Conservation (phyloP, 2,113 vertebrate genomes). For the Eidolon helvum region DNA sequence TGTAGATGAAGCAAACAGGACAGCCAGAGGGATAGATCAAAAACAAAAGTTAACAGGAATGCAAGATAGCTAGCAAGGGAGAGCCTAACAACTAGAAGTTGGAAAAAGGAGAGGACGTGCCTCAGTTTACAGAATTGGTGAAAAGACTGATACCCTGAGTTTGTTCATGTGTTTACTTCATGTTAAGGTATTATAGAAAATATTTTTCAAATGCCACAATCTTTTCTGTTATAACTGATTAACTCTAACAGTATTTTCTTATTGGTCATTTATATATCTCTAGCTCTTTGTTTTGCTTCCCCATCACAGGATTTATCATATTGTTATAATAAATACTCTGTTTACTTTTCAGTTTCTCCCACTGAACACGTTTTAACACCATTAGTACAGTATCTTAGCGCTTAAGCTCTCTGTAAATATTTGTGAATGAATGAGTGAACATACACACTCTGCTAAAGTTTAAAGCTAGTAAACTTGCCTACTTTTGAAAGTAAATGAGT, state of each 20-base stretch:
- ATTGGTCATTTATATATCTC: background rate
- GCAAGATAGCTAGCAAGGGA: constrained; percentile 5
- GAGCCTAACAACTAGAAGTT: background rate
- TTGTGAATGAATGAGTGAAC: background rate
- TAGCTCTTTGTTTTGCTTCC: constrained; percentile 9
- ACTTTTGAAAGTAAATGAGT: constrained; percentile 24
- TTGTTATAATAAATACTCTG: constrained; percentile 41
- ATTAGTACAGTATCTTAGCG: background rate
- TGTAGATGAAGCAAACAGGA: background rate
- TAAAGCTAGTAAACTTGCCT: background rate
- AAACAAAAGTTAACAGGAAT: background rate
- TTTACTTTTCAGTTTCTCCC: constrained; percentile 33
- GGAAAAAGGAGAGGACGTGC: background rate
- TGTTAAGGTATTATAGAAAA: background rate
- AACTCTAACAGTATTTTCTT: background rate
- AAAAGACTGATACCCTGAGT: background rate
- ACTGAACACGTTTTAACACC: background rate
- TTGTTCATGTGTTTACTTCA: background rate
- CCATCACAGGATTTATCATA: background rate
- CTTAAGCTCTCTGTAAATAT: background rate
- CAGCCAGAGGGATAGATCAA: background rate
- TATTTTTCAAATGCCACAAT: background rate
- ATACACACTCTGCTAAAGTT: background rate
- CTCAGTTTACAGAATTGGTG: background rate
- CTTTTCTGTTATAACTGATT: background rate